phyloP scores from a whole-genome alignment of 1,140 invertebrate species.

The Chionoecetes opilio region DNA sequence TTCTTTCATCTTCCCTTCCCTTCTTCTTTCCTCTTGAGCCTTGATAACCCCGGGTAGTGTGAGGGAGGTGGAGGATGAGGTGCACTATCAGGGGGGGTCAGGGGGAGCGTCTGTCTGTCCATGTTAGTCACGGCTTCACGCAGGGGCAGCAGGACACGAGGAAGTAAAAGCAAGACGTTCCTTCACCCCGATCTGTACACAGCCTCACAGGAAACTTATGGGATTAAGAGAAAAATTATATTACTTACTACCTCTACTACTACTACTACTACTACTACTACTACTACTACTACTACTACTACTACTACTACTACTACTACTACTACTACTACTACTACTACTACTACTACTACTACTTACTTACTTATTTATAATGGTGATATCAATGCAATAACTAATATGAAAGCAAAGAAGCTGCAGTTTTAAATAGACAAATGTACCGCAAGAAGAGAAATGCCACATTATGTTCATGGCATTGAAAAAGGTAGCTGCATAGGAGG shows the following conservation, averaged over 20 bases:
- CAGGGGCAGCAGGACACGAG: background rate
- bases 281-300: constrained; percentile 19
- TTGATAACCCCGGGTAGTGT: constrained; percentile 6
- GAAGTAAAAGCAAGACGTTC: background rate
- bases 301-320: constrained; percentile 14
- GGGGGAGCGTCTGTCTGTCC: no score
- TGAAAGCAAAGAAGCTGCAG: background rate
- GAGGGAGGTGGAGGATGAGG: background rate
- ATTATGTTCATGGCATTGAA: background rate
- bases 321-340: background rate
- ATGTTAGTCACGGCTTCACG: background rate
- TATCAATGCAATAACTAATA: background rate
- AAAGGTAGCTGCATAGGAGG: background rate
- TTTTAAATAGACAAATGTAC: background rate
- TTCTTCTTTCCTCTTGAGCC: background rate
- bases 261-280: background rate
- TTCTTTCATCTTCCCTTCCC: background rate
- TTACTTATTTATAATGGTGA: no score
- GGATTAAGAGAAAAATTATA: no score
- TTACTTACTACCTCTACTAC: no score
- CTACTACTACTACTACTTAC: background rate
- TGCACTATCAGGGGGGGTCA: background rate
- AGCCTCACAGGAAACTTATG: no score
- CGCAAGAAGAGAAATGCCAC: background rate
- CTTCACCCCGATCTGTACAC: no score